Percentiles rank a stretch among this genome's conserved stretches.
Conservation (phyloP, 1,140 invertebrate species). For the Harlomillsia oculata region DNA sequence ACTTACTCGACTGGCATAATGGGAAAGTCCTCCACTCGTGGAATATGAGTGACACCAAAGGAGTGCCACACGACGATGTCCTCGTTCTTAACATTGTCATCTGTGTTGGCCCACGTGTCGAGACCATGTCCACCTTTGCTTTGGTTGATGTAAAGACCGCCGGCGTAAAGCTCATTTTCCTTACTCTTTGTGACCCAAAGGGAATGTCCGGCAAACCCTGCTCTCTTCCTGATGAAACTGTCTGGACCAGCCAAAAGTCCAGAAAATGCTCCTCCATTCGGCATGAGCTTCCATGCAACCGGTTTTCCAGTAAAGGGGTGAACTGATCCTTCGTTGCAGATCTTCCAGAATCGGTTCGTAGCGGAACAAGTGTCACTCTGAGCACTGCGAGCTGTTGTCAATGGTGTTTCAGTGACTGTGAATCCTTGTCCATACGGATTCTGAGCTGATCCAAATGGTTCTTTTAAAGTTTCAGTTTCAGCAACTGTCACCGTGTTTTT, state of each 20-base stretch:
- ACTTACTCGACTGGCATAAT: constrained; percentile 34
- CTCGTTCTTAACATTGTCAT: constrained; percentile 13
- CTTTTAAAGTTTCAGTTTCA: constrained; percentile 22
- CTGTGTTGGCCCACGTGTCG: neutral
- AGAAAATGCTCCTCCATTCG: neutral
- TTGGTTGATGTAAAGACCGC: constrained; percentile 31
- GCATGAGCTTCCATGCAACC: constrained; percentile 32
- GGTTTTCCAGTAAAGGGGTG: constrained; percentile 23
- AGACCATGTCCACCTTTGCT: constrained; percentile 26
- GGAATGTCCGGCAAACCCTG: constrained; percentile 27
- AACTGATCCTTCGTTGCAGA: constrained; percentile 21
- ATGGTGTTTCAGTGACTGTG: constrained; percentile 8
- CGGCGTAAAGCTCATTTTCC: constrained; percentile 4
- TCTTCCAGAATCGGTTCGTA: constrained; percentile 23
- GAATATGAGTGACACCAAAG: constrained; percentile 34
- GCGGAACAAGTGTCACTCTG: neutral
- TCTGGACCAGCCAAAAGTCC: constrained; percentile 17
- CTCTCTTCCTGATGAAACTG: constrained; percentile 23
- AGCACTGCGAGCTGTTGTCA: constrained; percentile 1
- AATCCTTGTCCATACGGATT: constrained; percentile 34
- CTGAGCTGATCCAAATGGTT: constrained; percentile 9
- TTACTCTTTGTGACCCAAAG: constrained; percentile 27
- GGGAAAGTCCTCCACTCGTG: constrained; percentile 34
- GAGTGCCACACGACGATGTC: constrained; percentile 33
- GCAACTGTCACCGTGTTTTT: constrained; percentile 23